phyloP scores from a whole-genome alignment of 2,888 invertebrate species.

The Entomobrya multifasciata region DNA sequence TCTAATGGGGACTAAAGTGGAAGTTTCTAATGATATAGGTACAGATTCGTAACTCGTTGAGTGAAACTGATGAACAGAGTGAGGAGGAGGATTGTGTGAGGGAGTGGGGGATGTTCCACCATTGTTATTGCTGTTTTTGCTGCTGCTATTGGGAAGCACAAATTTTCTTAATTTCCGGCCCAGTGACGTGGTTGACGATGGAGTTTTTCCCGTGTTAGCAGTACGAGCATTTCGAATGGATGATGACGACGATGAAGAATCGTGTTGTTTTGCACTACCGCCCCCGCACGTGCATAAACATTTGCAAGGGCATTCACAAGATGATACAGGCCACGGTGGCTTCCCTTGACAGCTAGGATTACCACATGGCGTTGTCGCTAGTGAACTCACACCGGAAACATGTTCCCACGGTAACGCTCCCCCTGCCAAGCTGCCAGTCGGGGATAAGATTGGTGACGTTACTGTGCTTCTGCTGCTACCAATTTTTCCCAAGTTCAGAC shows the following conservation, averaged over 20 bases:
- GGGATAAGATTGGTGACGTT: slow-evolving; percentile 9
- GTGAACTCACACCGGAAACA: slow-evolving; percentile 9
- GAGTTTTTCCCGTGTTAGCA: slow-evolving; percentile 2
- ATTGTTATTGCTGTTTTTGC: slow-evolving; percentile 34
- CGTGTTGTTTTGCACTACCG: background rate
- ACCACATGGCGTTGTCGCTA: slow-evolving; percentile 8
- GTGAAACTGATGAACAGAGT: slow-evolving; percentile 68
- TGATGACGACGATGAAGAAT: slow-evolving; percentile 18
- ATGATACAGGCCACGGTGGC: slow-evolving; percentile 37
- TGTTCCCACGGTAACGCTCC: slow-evolving; percentile 51
- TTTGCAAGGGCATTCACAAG: slow-evolving; percentile 58
- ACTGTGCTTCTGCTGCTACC: background rate
- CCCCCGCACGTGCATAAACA: slow-evolving; percentile 33
- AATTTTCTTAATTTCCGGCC: slow-evolving; percentile 77
- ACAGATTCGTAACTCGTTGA: slow-evolving; percentile 61
- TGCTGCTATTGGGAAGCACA: slow-evolving; percentile 78
- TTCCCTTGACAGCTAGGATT: slow-evolving; percentile 57
- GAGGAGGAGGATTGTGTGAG: background rate
- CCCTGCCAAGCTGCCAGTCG: slow-evolving; percentile 40
- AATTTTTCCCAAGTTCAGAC: slow-evolving; percentile 57
- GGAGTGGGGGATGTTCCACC: slow-evolving; percentile 24
- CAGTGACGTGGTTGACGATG: slow-evolving; percentile 70
- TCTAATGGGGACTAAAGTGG: slow-evolving; percentile 62
- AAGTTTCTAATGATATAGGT: slow-evolving; percentile 47
- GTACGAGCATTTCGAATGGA: background rate